A percentile compares a stretch with the other conserved stretches of the same genome.
Evolutionary conservation across 2,888 invertebrate genomes (phyloP).

Genomic region (Pegoplata infirma): DNA sequence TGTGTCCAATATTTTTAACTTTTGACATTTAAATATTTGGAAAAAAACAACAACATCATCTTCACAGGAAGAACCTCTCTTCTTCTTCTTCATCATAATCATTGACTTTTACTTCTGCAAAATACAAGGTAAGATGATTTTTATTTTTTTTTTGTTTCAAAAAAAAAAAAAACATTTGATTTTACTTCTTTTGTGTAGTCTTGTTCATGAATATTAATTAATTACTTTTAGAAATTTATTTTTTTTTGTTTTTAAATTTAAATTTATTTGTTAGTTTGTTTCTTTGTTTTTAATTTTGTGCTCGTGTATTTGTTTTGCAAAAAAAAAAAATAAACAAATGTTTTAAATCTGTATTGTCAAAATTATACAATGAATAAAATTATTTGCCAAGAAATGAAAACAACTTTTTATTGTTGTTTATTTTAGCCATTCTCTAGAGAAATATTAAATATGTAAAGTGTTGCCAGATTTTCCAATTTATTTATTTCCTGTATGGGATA

Average conservation of each 20-base stretch:
- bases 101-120: slow-evolving; percentile 4
- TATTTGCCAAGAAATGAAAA: slow-evolving; percentile 6
- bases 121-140: slow-evolving; percentile 30
- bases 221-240: not conserved
- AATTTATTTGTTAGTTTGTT: slow-evolving; percentile 3
- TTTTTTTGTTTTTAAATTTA: not conserved
- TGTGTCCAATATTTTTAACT: slow-evolving; percentile 54
- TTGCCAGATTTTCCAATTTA: not conserved
- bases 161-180: too few species aligned
- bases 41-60: slow-evolving; percentile 10
- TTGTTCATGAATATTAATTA: not conserved
- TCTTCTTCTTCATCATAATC: too few species aligned
- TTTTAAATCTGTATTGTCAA: slow-evolving; percentile 3
- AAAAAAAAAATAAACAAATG: not conserved
- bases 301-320: not conserved
- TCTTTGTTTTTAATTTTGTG: slow-evolving; percentile 1
- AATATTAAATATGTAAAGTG: not conserved
- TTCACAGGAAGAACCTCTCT: not conserved
- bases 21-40: slow-evolving; percentile 53
- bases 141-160: not conserved
- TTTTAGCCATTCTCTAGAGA: slow-evolving; percentile 4
- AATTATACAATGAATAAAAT: not conserved
- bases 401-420: not conserved
- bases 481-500: not conserved
- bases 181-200: not conserved